Evolutionary conservation across 2,888 invertebrate species (phyloP).

Genomic region (Aporophyla nigra): DNA sequence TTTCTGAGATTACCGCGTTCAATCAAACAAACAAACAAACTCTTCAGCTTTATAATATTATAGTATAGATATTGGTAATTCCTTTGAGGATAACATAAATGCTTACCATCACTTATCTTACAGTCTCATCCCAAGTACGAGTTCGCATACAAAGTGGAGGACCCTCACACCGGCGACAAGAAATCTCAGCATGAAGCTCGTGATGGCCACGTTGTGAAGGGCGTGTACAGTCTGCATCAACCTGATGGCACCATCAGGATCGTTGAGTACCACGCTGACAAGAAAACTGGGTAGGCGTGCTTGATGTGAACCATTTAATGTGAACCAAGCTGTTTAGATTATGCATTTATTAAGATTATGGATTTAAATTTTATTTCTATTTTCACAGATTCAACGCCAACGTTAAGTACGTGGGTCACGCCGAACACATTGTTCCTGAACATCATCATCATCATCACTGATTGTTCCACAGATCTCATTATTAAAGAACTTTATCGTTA

Average conservation of each 20-base stretch:
- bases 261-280: slow-evolving; percentile 86
- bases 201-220: slow-evolving; percentile 90
- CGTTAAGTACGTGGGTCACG: slow-evolving; percentile 68
- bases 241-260: slow-evolving; percentile 87
- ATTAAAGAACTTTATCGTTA: slow-evolving; percentile 36
- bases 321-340: too few relatives aligned
- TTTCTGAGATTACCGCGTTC: too few relatives aligned
- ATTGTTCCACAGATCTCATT: slow-evolving; percentile 10
- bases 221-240: slow-evolving; percentile 89
- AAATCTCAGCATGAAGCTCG: slow-evolving; percentile 85
- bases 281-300: slow-evolving; percentile 36
- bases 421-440: slow-evolving; percentile 63
- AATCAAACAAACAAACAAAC: too few relatives aligned
- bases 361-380: too few relatives aligned
- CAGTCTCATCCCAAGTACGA: slow-evolving; percentile 64
- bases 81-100: not conserved
- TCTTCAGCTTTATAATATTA: too few relatives aligned
- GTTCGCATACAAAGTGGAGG: slow-evolving; percentile 85
- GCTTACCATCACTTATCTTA: not conserved
- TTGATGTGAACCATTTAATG: too few relatives aligned
- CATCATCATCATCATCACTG: slow-evolving; percentile 59
- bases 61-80: too few relatives aligned
- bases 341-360: too few relatives aligned
- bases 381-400: slow-evolving; percentile 74
- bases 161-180: slow-evolving; percentile 86